Evolutionary conservation across 2,888 invertebrate genomes (phyloP).

Genomic region (Spicauda simplicius): DNA sequence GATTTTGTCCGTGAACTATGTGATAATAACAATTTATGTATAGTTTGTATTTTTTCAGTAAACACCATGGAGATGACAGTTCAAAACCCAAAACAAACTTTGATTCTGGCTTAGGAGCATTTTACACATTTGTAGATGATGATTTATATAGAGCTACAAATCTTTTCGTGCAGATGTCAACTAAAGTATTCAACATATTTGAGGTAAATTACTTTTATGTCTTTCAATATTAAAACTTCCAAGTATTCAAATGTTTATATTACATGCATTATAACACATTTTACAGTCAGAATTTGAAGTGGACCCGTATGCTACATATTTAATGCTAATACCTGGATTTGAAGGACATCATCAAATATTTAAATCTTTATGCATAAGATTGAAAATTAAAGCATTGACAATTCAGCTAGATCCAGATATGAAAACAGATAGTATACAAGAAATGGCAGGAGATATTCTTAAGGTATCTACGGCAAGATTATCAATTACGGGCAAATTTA

Average conservation of each 20-base stretch:
- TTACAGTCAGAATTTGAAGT: conserved; percentile 4
- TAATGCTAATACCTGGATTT: conserved; percentile 22
- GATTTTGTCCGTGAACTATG: not conserved
- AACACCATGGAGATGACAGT: not conserved
- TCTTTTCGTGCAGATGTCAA: conserved; percentile 4
- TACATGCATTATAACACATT: not conserved
- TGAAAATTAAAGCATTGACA: conserved; percentile 16
- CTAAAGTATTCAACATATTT: not conserved
- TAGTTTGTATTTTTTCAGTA: too few species aligned
- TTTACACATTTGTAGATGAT: conserved; percentile 5
- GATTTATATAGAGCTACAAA: conserved; percentile 4
- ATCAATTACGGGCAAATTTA: too few species aligned
- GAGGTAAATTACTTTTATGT: not conserved
- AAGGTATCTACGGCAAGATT: not conserved
- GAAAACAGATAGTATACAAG: conserved; percentile 3
- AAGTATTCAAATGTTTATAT: not conserved
- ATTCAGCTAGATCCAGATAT: conserved; percentile 9
- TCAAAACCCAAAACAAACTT: not conserved
- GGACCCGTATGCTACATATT: conserved; percentile 1
- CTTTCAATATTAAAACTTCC: not conserved
- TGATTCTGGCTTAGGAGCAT: conserved; percentile 3
- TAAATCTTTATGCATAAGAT: not conserved
- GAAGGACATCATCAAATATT: conserved; percentile 8
- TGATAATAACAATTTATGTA: not conserved
- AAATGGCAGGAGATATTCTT: conserved; percentile 8